Evolutionary conservation across 2,888 invertebrate genomes (phyloP), one percentile per base, ranked within the genome.

Genomic region (Eucriotettix oculatus): DNA sequence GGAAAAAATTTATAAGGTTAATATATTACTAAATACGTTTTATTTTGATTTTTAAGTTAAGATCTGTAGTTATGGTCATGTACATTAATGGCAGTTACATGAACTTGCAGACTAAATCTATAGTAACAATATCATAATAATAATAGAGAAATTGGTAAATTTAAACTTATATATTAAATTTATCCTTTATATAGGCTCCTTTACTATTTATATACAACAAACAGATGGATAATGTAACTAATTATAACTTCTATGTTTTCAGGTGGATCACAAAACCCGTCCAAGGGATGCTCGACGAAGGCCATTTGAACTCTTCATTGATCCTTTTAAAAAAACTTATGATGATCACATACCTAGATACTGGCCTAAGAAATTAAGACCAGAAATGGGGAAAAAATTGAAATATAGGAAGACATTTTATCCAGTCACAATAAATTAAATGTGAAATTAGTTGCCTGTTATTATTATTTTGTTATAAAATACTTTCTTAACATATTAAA

Each of bases 1-100:
- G 92, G 90, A 92, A 69, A 80, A 80, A 65, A 86, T 93, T 64
- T 93, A 90, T 71, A 86, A 89, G 57, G 57, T 62, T 14, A 48
- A n/a, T 12, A 48, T 29, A 29, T 5, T 48, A 14, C 9, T 5
- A n/a, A 3, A 14, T 48, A 48, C 9, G 48, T 3, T 48, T 3
- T 48, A 48, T 48, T 48, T 14, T 48, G 2, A 2, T 44, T 48
- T n/a, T 7, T 29, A 29, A 2, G 29, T 29, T 29, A 5, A 29
- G 29, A 29, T 2, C 29, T 29, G 29, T 29, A 5, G 29, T 29
- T 29, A 29, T 29, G 29, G 29, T 2, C 7, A 29, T 5, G 7
- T 29, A 29, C 3, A 29, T 2, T 7, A 5, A 7, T 29, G 2
- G 29, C 29, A 5, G 29, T 5, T 29, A 29, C 29, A 29, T 29